A percentile compares a stretch with the other conserved stretches of the same genome.
Evolutionary conservation across 2,797 vertebrate species (phyloP).

Genomic region (Rhynchonycteris naso): DNA sequence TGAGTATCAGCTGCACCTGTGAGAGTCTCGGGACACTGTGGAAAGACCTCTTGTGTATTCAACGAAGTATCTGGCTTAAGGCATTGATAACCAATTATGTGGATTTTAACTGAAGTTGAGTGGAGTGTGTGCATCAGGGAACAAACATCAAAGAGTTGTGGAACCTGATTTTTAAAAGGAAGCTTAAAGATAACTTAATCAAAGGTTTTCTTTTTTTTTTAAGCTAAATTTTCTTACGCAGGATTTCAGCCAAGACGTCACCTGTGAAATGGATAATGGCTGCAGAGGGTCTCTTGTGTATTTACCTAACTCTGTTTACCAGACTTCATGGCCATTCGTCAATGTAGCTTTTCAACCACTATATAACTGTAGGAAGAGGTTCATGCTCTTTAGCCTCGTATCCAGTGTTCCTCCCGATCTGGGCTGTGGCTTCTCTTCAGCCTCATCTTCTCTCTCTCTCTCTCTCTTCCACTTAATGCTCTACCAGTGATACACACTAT

Average conservation of each 20-base stretch:
- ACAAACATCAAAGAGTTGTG: not conserved
- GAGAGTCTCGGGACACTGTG: not conserved
- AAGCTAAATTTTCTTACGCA: slow-evolving; percentile 5
- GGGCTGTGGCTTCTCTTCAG: not conserved
- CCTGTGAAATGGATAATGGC: not conserved
- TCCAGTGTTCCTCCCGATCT: not conserved
- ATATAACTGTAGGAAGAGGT: slow-evolving; percentile 6
- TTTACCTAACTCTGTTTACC: not conserved
- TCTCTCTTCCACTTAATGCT: not conserved
- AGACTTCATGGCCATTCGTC: not conserved
- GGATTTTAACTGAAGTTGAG: slow-evolving; percentile 13
- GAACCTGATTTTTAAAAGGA: slow-evolving; percentile 39
- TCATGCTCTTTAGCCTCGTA: not conserved
- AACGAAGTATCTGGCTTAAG: not conserved
- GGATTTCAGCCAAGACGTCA: not conserved
- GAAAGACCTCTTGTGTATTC: not conserved
- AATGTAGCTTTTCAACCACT: not conserved
- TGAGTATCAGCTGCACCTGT: slow-evolving; percentile 59
- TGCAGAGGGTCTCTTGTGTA: not conserved
- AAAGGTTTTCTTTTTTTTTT: not conserved
- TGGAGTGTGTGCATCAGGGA: not conserved
- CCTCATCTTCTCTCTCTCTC: not conserved
- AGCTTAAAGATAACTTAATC: not conserved
- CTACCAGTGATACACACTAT: not conserved
- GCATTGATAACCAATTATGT: not conserved